Conservation (phyloP, 2,113 vertebrate species). For the Oxyura jamaicensis region DNA sequence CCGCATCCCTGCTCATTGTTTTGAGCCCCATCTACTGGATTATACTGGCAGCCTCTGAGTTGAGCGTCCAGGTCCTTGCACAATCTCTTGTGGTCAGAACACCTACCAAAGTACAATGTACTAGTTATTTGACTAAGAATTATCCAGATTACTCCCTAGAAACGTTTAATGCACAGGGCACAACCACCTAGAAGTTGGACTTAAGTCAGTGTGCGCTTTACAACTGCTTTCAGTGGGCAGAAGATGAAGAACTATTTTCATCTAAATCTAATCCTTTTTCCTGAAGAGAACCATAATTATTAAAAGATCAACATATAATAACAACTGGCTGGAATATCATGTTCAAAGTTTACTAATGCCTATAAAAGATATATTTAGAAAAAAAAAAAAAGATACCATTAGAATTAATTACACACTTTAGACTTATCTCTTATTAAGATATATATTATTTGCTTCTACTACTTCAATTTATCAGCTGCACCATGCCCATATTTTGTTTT, state of each 20-base stretch:
- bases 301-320: neutral
- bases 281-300: neutral
- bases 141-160: neutral
- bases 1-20: neutral
- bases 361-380: neutral
- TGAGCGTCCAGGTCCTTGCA: neutral
- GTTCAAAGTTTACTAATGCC: neutral
- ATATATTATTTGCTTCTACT: neutral
- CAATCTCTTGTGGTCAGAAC: neutral
- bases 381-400: neutral
- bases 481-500: neutral
- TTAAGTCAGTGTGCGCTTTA: neutral
- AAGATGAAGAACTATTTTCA: neutral
- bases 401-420: neutral
- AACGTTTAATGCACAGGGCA: neutral
- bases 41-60: neutral
- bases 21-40: rapidly evolving
- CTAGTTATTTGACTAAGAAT: neutral
- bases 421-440: neutral
- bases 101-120: neutral
- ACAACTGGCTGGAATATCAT: neutral
- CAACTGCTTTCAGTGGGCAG: neutral
- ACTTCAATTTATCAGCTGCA: neutral
- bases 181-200: neutral
- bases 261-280: neutral